These are phyloP conservation scores for Trichogramma dendrolimi DNA, from an alignment of 2,888 invertebrate species.

Conservation along the genomic window DNA sequence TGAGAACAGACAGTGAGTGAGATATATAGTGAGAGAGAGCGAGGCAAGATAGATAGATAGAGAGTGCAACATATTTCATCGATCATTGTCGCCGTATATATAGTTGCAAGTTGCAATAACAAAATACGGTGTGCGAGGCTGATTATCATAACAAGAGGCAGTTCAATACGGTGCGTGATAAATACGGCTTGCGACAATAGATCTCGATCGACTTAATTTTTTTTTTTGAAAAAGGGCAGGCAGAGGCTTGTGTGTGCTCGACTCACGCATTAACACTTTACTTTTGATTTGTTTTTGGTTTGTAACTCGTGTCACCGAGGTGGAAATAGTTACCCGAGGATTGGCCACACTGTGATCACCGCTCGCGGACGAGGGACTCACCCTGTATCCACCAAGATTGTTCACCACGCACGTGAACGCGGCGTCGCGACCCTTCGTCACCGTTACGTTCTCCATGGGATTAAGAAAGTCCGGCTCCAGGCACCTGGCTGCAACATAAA, in stretches of 20 bases:
- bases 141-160: neutral
- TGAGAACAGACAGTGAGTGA: conserved; percentile 13
- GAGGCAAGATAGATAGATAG: conserved; percentile 15
- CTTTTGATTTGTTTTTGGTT: conserved; percentile 12
- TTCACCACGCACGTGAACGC: conserved; percentile 81
- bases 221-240: neutral
- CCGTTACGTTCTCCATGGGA: conserved; percentile 78
- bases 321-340: conserved; percentile 50
- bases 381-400: conserved; percentile 72
- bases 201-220: neutral
- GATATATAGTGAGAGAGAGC: conserved; percentile 12
- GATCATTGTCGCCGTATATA: no score
- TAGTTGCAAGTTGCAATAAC: no score
- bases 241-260: neutral
- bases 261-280: neutral
- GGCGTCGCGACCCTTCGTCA: conserved; percentile 77
- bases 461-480: conserved; percentile 77
- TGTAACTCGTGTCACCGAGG: conserved; percentile 39
- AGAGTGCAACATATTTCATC: conserved; percentile 18
- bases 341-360: conserved; percentile 50
- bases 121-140: neutral
- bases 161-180: neutral
- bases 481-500: conserved; percentile 58
- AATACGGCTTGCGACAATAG: no score
- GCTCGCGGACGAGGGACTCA: conserved; percentile 68